Conservation (phyloP, 2,797 vertebrate genomes). For the Anguilla anguilla region DNA sequence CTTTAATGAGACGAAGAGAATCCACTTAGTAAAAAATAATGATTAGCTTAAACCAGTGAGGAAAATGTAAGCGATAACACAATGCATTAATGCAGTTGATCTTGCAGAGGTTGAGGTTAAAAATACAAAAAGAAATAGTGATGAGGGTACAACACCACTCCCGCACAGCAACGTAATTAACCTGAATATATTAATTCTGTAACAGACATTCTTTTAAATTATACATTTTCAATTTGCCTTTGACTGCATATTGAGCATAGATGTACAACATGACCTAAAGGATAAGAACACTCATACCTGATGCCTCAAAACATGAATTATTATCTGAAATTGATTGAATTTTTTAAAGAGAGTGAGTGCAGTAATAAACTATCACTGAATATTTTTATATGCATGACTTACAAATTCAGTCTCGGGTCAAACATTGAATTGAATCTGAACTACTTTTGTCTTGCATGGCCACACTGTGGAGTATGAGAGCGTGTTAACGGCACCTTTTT, state of each 20-base stretch:
- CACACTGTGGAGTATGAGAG: neutral
- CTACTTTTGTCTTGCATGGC: neutral
- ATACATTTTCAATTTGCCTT: slow-evolving; percentile 73
- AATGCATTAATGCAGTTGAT: slow-evolving; percentile 68
- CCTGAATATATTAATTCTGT: slow-evolving; percentile 85
- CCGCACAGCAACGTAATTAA: slow-evolving; percentile 85
- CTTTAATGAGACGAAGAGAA: slow-evolving; percentile 6
- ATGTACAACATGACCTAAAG: slow-evolving; percentile 58
- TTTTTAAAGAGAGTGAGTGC: neutral
- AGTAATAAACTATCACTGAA: slow-evolving; percentile 15
- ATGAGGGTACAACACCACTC: slow-evolving; percentile 66
- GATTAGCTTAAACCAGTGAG: slow-evolving; percentile 54
- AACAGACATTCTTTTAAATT: slow-evolving; percentile 83
- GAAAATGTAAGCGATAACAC: slow-evolving; percentile 68
- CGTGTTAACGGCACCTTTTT: neutral
- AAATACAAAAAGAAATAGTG: slow-evolving; percentile 64
- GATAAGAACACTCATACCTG: slow-evolving; percentile 61
- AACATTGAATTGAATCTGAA: neutral
- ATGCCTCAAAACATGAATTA: slow-evolving; percentile 66
- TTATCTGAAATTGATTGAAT: slow-evolving; percentile 48
- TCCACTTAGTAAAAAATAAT: neutral
- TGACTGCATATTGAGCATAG: slow-evolving; percentile 60
- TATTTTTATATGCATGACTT: slow-evolving; percentile 12
- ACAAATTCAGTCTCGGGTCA: neutral
- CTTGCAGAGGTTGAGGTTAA: slow-evolving; percentile 68